Evolutionary conservation across 2,113 vertebrate genomes (phyloP).

Genomic region (Eulacestoma nigropectus): DNA sequence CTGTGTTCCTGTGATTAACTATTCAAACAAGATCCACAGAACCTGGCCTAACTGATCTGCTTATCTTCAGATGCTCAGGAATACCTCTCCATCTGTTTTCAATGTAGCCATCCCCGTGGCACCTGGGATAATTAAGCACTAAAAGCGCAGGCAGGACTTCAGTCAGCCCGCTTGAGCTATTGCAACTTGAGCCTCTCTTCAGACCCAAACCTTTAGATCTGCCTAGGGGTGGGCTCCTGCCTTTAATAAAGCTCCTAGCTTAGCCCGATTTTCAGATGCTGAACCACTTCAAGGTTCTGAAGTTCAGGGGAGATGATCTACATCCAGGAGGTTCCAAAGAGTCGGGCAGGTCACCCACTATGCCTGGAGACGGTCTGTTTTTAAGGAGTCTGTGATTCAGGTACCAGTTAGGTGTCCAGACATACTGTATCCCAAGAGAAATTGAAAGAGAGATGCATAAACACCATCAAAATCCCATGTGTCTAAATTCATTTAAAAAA

Average conservation of each 20-base stretch:
- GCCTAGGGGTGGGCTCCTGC: neutral
- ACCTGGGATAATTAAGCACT: conserved; percentile 29
- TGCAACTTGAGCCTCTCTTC: neutral
- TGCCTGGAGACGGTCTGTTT: neutral
- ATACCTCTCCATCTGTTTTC: conserved; percentile 40
- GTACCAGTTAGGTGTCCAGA: neutral
- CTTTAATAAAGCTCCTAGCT: neutral
- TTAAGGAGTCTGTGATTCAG: neutral
- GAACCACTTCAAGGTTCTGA: neutral
- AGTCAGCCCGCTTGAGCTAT: neutral
- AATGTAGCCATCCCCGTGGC: neutral
- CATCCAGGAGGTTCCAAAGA: neutral
- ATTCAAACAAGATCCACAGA: conserved; percentile 34
- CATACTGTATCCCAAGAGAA: neutral
- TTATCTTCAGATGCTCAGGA: conserved; percentile 41
- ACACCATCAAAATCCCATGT: neutral
- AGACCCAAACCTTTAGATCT: neutral
- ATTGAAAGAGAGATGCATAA: neutral
- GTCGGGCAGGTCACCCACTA: fast-evolving
- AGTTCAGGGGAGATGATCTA: neutral
- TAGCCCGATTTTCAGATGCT: neutral
- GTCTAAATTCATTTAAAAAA: neutral
- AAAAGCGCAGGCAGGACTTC: neutral
- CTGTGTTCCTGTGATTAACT: conserved; percentile 50
- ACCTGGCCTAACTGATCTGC: conserved; percentile 6